Conservation (phyloP, 2,113 vertebrate species). For the Pseudonaja textilis region DNA sequence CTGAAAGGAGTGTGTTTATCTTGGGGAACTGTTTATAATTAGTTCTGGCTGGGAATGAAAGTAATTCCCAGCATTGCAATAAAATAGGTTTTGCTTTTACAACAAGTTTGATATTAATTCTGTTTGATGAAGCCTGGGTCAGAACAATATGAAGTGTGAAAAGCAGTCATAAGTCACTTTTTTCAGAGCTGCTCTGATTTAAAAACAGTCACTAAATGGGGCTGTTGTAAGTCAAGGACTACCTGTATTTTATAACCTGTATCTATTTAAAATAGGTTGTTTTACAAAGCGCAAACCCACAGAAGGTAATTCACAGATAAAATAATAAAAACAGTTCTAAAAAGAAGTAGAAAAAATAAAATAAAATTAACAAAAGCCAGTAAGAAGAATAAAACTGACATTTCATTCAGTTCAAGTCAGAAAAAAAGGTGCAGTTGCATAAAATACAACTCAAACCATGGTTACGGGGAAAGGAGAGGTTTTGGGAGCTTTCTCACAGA, state of each 20-base stretch:
- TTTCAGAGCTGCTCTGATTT: neutral
- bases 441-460: neutral
- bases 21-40: no score
- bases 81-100: no score
- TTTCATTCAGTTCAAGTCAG: neutral
- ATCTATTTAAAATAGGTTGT: neutral
- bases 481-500: neutral
- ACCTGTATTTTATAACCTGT: constrained; percentile 1
- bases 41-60: no score
- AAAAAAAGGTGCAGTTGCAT: neutral
- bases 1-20: no score
- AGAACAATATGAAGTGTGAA: neutral
- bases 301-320: neutral
- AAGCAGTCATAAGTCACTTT: neutral
- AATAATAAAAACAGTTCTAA: neutral
- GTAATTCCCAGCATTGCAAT: no score
- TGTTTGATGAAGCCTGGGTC: no score
- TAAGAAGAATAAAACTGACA: neutral
- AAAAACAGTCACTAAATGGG: neutral
- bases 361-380: neutral
- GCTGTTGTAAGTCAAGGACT: neutral
- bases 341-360: neutral
- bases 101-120: no score
- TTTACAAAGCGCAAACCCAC: neutral
- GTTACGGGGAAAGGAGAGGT: neutral